Conservation (phyloP, 2,888 invertebrate species). For the Chorisops tibialis region DNA sequence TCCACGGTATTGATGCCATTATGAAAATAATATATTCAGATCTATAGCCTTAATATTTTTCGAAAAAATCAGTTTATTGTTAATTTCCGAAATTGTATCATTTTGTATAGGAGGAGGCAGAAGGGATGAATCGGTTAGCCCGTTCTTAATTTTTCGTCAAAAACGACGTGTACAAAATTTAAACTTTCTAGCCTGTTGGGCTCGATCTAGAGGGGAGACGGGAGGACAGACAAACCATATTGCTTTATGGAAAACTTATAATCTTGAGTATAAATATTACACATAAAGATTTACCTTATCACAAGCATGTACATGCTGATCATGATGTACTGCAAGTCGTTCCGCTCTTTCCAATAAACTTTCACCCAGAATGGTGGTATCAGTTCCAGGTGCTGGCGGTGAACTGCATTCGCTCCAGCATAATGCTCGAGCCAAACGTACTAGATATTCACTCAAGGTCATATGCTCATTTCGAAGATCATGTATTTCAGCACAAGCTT, state of each 20-base stretch:
- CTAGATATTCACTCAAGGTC: constrained; percentile 70
- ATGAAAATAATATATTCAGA: neutral
- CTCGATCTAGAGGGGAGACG: too few relatives aligned
- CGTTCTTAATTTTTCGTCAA: too few relatives aligned
- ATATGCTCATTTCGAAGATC: constrained; percentile 54
- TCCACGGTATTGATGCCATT: too few relatives aligned
- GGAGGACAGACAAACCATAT: too few relatives aligned
- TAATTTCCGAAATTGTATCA: too few relatives aligned
- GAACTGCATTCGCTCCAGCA: constrained; percentile 53
- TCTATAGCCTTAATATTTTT: too few relatives aligned
- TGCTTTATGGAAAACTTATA: too few relatives aligned
- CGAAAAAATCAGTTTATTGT: too few relatives aligned
- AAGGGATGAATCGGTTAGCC: too few relatives aligned
- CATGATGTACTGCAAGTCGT: constrained; percentile 54
- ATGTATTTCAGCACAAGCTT: constrained; percentile 74
- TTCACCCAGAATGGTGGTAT: constrained; percentile 59
- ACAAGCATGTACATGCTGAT: constrained; percentile 39
- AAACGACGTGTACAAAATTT: too few relatives aligned
- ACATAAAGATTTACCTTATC: constrained; percentile 36
- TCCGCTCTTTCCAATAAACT: constrained; percentile 81
- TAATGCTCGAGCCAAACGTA: constrained; percentile 75
- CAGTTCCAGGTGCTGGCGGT: constrained; percentile 47
- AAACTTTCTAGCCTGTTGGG: too few relatives aligned
- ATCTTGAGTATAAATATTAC: constrained; percentile 29
- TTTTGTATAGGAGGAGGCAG: too few relatives aligned